These are phyloP conservation scores for Callaeas wilsoni DNA, from an alignment of 2,113 vertebrate genomes.

Conservation along the genomic window DNA sequence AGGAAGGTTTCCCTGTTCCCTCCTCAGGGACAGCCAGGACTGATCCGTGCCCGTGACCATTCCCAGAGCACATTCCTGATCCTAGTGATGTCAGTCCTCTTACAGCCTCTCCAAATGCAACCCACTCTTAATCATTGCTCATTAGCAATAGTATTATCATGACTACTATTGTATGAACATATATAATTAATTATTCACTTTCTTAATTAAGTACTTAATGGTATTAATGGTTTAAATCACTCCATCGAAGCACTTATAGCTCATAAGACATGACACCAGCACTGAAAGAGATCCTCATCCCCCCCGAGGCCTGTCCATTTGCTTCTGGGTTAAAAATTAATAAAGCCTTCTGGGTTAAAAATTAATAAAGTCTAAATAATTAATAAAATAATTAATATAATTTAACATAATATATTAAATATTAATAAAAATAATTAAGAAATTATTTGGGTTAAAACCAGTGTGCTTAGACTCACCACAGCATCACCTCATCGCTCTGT, in stretches of 20 bases:
- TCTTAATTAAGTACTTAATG: constrained; percentile 34
- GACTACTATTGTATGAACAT: background rate
- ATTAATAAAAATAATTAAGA: background rate
- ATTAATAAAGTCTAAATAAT: background rate
- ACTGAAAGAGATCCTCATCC: background rate
- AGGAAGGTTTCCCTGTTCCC: background rate
- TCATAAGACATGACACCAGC: background rate
- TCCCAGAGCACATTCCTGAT: background rate
- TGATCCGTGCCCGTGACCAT: rapidly evolving
- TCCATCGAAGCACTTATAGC: background rate
- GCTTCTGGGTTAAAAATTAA: background rate
- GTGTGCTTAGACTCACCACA: background rate
- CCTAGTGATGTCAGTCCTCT: background rate
- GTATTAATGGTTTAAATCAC: background rate
- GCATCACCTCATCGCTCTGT: background rate
- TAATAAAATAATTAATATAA: background rate
- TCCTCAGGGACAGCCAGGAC: background rate
- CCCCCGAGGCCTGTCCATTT: background rate
- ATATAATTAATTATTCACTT: constrained; percentile 27
- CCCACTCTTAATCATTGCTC: background rate
- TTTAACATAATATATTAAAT: background rate
- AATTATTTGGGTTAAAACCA: background rate
- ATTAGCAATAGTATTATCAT: constrained; percentile 14
- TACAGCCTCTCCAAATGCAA: background rate
- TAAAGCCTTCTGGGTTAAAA: background rate